phyloP scores from a whole-genome alignment of 2,113 vertebrate species.

The Plotosus lineatus region DNA sequence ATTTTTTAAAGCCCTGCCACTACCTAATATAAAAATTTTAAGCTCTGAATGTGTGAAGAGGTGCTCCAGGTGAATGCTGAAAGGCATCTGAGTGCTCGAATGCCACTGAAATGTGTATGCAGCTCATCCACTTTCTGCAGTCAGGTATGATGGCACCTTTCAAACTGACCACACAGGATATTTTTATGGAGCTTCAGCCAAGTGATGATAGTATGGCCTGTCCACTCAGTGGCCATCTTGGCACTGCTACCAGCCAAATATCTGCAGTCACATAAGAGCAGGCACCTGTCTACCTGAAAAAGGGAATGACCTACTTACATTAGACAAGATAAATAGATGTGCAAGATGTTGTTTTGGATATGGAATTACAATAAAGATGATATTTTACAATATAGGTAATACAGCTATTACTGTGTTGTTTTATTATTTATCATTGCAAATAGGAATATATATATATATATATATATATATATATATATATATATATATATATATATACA shows the following conservation, averaged over 20 bases:
- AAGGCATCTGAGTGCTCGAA: constrained; percentile 49
- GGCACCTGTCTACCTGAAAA: not conserved
- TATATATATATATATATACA: too few species aligned
- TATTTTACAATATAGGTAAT: too few species aligned
- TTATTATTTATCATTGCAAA: too few species aligned
- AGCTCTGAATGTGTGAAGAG: constrained; percentile 30
- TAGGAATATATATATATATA: too few species aligned
- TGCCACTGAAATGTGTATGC: constrained; percentile 46
- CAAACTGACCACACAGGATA: constrained; percentile 31
- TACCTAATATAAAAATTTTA: constrained; percentile 16
- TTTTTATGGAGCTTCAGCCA: constrained; percentile 10
- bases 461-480: too few species aligned
- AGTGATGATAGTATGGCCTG: not conserved
- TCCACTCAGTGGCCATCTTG: not conserved
- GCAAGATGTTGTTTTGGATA: not conserved
- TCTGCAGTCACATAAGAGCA: not conserved
- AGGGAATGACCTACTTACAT: not conserved
- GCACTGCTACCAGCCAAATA: not conserved
- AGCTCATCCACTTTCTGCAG: constrained; percentile 33
- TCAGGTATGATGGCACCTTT: constrained; percentile 48
- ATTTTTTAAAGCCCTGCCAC: constrained; percentile 20
- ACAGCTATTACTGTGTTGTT: too few species aligned
- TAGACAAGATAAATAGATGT: not conserved
- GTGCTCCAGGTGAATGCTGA: constrained; percentile 42
- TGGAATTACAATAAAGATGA: not conserved